Evolutionary conservation across 2,113 vertebrate genomes (phyloP), one percentile per base, ranked within the genome.

Genomic region (Phalacrocorax pelagicus): DNA sequence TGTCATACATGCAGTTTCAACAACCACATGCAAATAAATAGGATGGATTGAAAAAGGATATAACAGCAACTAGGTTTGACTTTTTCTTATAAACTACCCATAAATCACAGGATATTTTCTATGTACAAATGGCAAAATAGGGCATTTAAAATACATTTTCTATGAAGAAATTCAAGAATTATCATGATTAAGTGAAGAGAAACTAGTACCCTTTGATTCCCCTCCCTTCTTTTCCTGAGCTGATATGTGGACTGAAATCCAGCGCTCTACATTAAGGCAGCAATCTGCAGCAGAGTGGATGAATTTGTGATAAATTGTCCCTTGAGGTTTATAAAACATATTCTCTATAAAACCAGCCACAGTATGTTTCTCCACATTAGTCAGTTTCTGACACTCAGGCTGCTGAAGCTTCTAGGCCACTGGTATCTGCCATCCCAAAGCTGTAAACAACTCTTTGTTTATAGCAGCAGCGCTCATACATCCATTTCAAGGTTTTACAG

Each of bases 301-400:
- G 98, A 97, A 99, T 99, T 98, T 99, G 98, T 99, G 98, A 99
- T 99, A 98, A 98, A 99, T 98, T 98, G 97, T 98, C 98, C 98
- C 97, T 93, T 67, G 98, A 97, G 98, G 86, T 98, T 99, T 98
- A 98, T 98, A 98, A 99, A 98, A 98, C 97, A 98, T 97, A 96
- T 97, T 98, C 97, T 97, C 96, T 94, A 96, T 98, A 97, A 97
- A 98, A 97, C 92, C 98, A 98, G 96, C 94, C 91, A 97, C 96
- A 98, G 96, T 97, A 96, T 98, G 96, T 97, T 98, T 98, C 94
- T 97, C 86, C 92, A 77, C 95, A 96, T 98, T 97, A 96, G 97
- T 98, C 97, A 98, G 92, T 96, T 97, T 95, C 81, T 97, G 97
- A 98, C 97, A 98, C 96, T 96, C 93, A 97, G 97, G 92, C 97